phyloP scores from a whole-genome alignment of 2,113 vertebrate species.

The Oryzias curvinotus region DNA sequence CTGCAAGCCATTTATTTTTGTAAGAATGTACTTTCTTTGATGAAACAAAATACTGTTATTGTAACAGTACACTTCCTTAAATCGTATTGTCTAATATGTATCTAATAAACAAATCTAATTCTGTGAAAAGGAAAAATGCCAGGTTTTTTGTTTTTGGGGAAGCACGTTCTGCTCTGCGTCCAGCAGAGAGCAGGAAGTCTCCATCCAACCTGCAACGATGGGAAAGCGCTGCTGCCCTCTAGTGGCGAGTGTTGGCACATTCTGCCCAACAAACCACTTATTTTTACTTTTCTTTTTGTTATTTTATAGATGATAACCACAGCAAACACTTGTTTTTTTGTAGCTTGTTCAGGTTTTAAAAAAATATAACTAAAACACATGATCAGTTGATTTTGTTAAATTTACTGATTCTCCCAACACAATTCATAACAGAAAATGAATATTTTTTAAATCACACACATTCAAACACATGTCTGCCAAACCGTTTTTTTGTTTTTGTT shows the following conservation, averaged over 20 bases:
- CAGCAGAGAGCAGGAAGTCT: conserved; percentile 20
- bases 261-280: too few species aligned
- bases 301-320: too few species aligned
- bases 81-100: conserved; percentile 52
- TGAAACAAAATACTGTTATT: conserved; percentile 49
- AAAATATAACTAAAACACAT: too few species aligned
- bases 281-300: too few species aligned
- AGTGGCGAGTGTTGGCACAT: neutral
- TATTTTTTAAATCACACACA: conserved; percentile 1
- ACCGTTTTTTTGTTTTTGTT: conserved; percentile 24
- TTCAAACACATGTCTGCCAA: conserved; percentile 29
- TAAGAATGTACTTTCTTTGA: conserved; percentile 60
- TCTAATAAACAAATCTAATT: conserved; percentile 73
- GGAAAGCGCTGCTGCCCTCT: conserved; percentile 32
- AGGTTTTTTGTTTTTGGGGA: neutral
- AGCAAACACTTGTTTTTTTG: too few species aligned
- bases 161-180: neutral
- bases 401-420: too few species aligned
- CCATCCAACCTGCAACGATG: neutral
- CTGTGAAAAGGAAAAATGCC: conserved; percentile 11
- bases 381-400: too few species aligned
- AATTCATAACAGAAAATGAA: too few species aligned
- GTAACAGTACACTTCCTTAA: conserved; percentile 47
- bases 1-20: conserved; percentile 74
- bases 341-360: too few species aligned